These are phyloP conservation scores for Portevinia maculata DNA, from an alignment of 2,888 invertebrate species.

Conservation along the genomic window DNA sequence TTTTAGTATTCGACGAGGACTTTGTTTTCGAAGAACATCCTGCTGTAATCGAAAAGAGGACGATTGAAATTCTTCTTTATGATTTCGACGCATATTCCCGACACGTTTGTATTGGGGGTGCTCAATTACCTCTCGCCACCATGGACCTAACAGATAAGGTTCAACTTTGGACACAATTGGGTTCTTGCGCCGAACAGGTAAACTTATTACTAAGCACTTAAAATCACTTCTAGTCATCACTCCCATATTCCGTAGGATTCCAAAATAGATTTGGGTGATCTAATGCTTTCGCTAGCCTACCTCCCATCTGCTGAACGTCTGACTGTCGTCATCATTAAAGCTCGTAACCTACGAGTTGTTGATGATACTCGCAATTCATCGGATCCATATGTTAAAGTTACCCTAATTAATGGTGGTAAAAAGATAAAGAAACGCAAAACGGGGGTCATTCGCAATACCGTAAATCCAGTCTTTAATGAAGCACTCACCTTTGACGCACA, in stretches of 20 bases:
- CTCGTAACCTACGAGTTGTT: constrained; percentile 95
- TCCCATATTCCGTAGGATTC: constrained; percentile 79
- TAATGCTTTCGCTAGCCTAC: constrained; percentile 96
- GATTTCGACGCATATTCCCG: constrained; percentile 87
- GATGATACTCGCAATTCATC: constrained; percentile 94
- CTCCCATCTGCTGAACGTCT: constrained; percentile 95
- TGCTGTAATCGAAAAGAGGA: constrained; percentile 83
- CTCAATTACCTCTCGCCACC: constrained; percentile 84
- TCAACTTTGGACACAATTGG: constrained; percentile 85
- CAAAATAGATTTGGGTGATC: constrained; percentile 93
- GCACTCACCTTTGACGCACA: constrained; percentile 96
- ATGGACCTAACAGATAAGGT: constrained; percentile 85
- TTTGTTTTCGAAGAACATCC: constrained; percentile 87
- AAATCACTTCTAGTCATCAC: neutral
- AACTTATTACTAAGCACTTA: neutral
- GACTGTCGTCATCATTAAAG: constrained; percentile 95
- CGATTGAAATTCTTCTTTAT: constrained; percentile 86
- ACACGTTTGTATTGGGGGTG: constrained; percentile 86
- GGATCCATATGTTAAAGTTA: constrained; percentile 98
- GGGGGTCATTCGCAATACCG: constrained; percentile 92
- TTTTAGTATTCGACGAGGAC: constrained; percentile 87
- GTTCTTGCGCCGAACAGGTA: constrained; percentile 84
- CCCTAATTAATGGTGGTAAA: constrained; percentile 93
- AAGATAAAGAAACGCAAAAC: constrained; percentile 97
- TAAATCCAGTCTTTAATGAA: constrained; percentile 96